These are phyloP conservation scores for Callyntrura guangdongensis DNA, from an alignment of 2,888 invertebrate species.

Conservation along the genomic window DNA sequence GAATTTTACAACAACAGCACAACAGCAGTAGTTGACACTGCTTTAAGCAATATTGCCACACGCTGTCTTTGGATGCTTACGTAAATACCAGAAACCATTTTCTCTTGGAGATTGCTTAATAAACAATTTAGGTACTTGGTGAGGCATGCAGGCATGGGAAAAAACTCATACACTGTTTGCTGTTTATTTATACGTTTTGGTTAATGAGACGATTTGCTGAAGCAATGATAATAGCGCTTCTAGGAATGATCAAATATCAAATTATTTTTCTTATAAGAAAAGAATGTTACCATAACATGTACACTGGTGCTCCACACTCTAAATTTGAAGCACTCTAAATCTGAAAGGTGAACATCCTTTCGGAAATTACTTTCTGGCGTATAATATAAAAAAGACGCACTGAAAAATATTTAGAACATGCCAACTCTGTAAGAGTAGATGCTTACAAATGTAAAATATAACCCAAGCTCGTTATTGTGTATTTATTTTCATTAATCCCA, in stretches of 20 bases:
- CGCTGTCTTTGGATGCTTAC: background rate
- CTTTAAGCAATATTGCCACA: background rate
- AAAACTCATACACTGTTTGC: background rate
- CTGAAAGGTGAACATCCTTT: slow-evolving; percentile 6
- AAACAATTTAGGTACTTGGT: background rate
- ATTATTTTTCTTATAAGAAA: slow-evolving; percentile 10
- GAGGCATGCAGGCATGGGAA: background rate
- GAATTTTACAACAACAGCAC: no score
- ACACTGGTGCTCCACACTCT: background rate
- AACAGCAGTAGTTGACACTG: no score
- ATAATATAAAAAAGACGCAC: background rate
- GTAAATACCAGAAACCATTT: no score
- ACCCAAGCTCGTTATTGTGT: background rate
- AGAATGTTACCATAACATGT: background rate
- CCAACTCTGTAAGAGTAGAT: background rate
- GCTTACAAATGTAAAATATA: background rate
- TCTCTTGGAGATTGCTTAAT: no score
- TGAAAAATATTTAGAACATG: slow-evolving; percentile 13
- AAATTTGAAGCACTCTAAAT: background rate
- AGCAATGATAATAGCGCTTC: slow-evolving; percentile 10
- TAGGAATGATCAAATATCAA: slow-evolving; percentile 24
- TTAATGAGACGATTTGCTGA: slow-evolving; percentile 13
- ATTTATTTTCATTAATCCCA: slow-evolving; percentile 18
- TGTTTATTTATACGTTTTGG: background rate
- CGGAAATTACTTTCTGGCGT: slow-evolving; percentile 20